Conservation (phyloP, 2,888 invertebrate genomes). For the Drosophila koepferae region DNA sequence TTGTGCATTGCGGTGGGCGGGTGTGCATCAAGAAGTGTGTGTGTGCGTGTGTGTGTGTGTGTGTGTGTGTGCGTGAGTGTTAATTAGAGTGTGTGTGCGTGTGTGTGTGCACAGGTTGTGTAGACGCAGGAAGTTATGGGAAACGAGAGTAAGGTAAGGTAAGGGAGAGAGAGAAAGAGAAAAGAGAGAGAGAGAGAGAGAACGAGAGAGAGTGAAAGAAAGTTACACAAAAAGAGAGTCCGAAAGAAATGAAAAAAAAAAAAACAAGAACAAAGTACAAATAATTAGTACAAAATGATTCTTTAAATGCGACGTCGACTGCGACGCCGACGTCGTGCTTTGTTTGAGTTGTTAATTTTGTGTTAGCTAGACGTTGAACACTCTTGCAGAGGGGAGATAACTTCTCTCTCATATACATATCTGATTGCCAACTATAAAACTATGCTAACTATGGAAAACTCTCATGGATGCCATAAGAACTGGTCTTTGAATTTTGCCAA, state of each 20-base stretch:
- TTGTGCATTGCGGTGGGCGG: constrained; percentile 53
- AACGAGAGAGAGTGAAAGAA: constrained; percentile 14
- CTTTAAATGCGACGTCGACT: constrained; percentile 31
- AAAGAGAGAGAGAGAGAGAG: constrained; percentile 31
- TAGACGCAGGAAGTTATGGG: constrained; percentile 2
- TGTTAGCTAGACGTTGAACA: neutral
- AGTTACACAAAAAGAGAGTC: constrained; percentile 30
- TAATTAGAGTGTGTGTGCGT: constrained; percentile 8
- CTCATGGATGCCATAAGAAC: neutral
- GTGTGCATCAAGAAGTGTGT: constrained; percentile 20
- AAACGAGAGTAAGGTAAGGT: constrained; percentile 16
- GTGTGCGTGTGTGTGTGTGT: constrained; percentile 39
- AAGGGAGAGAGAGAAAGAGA: constrained; percentile 23
- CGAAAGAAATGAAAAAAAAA: constrained; percentile 44
- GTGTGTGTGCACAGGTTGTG: constrained; percentile 17
- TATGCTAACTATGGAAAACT: too few species aligned
- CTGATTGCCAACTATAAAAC: neutral
- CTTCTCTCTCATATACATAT: neutral
- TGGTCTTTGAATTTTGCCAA: neutral
- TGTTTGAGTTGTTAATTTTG: constrained; percentile 7
- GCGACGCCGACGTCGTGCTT: constrained; percentile 27
- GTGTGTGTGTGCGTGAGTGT: constrained; percentile 27
- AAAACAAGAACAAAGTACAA: constrained; percentile 57
- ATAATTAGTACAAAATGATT: constrained; percentile 63
- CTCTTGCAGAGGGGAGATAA: constrained; percentile 11